Evolutionary conservation across 2,797 vertebrate species (phyloP), one percentile per base, ranked within the genome.

Genomic region (Ibycter americanus): DNA sequence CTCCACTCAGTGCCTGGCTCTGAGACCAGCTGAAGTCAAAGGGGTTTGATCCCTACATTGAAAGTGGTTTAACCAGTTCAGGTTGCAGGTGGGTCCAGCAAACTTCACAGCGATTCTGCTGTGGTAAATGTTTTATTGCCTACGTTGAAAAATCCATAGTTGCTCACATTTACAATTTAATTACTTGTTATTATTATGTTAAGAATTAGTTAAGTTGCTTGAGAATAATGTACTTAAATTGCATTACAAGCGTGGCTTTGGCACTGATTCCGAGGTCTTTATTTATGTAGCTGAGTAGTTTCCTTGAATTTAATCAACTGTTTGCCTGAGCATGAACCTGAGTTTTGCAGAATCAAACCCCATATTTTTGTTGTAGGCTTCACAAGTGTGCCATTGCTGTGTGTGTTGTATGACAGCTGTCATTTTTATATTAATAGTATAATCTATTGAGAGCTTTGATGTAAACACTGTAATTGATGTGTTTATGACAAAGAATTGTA

Each of bases 401-500:
- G 2, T n/a, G 70, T 86, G 93, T 78, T 77, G 72, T 12, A 0
- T 51, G 95, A 38, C 76, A 93, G 86, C 90, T 97, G 96, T 70
- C 94, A 93, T 80, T 89, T 44, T 81, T 65, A 22, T 76, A 90
- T 73, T 73, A 71, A 71, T 49, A 55, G 73, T 8, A 11, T 63
- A 42, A 91, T 79, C 73, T 54, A 21, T 52, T 6, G 67, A 85
- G 87, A 62, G 52, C 54, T 95, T 67, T 83, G 92, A 40, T 80
- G 47, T 70, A 76, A 95, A 80, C 5, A 38, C 78, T 47, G 71
- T 54, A 77, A 89, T 71, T 63, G 96, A 87, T 85, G 90, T 91
- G 85, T 85, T 96, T 93, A 55, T 92, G 96, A 81, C 40, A 82
- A 62, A 76, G 87, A 84, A 36, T 27, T 62, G 84, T 11, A 70